Base-by-base conservation (phyloP, 2,113 vertebrate species). In the Spermophilus dauricus region DNA sequence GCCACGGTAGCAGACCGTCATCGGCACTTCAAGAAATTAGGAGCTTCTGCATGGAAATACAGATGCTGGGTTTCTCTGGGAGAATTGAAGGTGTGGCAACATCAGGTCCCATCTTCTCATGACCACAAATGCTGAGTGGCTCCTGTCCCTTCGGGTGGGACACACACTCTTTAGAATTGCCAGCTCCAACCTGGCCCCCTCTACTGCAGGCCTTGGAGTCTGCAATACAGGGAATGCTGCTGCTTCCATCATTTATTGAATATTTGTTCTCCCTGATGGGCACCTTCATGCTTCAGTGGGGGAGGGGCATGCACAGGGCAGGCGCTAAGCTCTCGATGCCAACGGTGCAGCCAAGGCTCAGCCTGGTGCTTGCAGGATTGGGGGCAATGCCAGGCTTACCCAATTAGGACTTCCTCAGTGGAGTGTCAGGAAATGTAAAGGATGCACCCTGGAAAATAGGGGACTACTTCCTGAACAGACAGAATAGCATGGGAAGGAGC, bases 311-410 rank as follows among this genome's bases (percentile, higher is more conserved):
- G 80, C 26, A 58, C 0, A 32, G n/a, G 34, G 28, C 45, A 63
- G 75, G 77, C 84, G 63, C 75, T 26, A 51, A 51, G 32, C 32
- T 34, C 61, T 26, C 16, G 30, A 26, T 18, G 32, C 28, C 18
- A 73, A 9, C 0, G 2, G 10, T 37, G 0, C 20, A 56, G 13
- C 42, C 3, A 9, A 22, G 20, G 45, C 58, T 10, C 0, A 48
- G n/a, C 18, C 37, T 1, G 3, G 58, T 0, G 1, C 18, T 5
- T 28, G 51, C 75, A 20, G 73, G 16, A 26, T 34, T 37, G 48
- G 37, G 42, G 42, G 56, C 9, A 17, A 45, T 53, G 10, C 26
- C 53, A 48, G 69, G 18, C 24, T 42, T 94, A 32, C 32, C 51
- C 37, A 53, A 26, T 32, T 34, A 39, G n/a, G 77, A 51, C 37